These are phyloP conservation scores for Embiotoca jacksoni DNA, from an alignment of 2,113 vertebrate species.

Conservation along the genomic window DNA sequence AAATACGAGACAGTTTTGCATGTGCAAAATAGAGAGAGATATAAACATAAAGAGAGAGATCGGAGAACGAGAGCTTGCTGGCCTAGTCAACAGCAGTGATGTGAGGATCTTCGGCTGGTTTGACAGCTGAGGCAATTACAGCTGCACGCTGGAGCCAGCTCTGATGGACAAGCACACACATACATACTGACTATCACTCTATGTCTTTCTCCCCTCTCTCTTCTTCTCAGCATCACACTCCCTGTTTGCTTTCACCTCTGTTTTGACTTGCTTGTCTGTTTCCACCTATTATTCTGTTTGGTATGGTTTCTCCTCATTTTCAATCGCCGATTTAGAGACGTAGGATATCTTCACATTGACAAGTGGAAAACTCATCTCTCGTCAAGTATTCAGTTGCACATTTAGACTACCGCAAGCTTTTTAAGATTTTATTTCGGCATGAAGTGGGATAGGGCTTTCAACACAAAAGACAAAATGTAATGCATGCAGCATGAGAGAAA, in stretches of 20 bases:
- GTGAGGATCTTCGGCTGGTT: constrained; percentile 50
- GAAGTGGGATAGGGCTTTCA: background rate
- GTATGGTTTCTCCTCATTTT: background rate
- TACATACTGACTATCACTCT: constrained; percentile 36
- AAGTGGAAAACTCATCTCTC: background rate
- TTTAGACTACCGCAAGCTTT: background rate
- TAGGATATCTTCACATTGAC: background rate
- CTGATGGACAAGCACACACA: constrained; percentile 62
- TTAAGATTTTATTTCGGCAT: background rate
- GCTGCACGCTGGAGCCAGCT: constrained; percentile 52
- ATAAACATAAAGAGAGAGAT: background rate
- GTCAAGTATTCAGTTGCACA: background rate
- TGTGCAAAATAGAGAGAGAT: constrained; percentile 7
- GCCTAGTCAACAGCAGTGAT: constrained; percentile 36
- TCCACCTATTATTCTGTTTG: constrained; percentile 5
- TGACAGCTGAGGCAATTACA: constrained; percentile 73
- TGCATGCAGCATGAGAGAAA: background rate
- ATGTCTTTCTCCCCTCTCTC: constrained; percentile 11
- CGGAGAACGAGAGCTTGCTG: constrained; percentile 8
- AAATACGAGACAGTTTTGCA: constrained; percentile 9
- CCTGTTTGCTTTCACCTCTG: constrained; percentile 11
- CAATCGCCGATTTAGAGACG: background rate
- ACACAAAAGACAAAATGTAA: background rate
- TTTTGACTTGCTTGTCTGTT: constrained; percentile 27
- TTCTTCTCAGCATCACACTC: constrained; percentile 10